Conservation (phyloP, 2,888 invertebrate species). For the Diabrotica balteata region DNA sequence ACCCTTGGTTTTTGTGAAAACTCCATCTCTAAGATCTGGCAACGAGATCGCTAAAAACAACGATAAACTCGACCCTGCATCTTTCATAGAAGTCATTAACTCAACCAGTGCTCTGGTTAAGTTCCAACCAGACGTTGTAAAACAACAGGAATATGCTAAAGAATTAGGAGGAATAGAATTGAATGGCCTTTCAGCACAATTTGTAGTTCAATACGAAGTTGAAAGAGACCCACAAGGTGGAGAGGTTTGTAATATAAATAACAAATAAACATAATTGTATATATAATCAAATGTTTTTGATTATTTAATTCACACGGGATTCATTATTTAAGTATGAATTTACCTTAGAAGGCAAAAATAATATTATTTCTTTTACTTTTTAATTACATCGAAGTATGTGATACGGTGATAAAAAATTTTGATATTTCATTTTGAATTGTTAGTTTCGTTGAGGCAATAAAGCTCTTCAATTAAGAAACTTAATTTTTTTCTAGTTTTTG, state of each 20-base stretch:
- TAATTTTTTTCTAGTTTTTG: no score
- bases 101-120: conserved; percentile 21
- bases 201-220: conserved; percentile 34
- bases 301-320: no score
- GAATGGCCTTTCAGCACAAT: conserved; percentile 31
- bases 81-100: conserved; percentile 23
- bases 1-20: conserved; percentile 60
- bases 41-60: conserved; percentile 26
- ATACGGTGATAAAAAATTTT: no score
- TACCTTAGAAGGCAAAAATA: no score
- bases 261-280: no score
- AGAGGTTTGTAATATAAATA: conserved; percentile 14
- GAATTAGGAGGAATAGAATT: conserved; percentile 24
- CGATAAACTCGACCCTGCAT: conserved; percentile 18
- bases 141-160: conserved; percentile 21
- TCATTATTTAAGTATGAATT: no score
- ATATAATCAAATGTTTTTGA: no score
- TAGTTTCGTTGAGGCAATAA: no score
- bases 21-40: conserved; percentile 30
- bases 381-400: no score
- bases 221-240: conserved; percentile 32
- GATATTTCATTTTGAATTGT: no score
- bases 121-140: conserved; percentile 22
- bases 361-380: no score
- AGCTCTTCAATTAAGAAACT: no score